phyloP scores from a whole-genome alignment of 2,113 vertebrate genomes.

The Antigone vipio region DNA sequence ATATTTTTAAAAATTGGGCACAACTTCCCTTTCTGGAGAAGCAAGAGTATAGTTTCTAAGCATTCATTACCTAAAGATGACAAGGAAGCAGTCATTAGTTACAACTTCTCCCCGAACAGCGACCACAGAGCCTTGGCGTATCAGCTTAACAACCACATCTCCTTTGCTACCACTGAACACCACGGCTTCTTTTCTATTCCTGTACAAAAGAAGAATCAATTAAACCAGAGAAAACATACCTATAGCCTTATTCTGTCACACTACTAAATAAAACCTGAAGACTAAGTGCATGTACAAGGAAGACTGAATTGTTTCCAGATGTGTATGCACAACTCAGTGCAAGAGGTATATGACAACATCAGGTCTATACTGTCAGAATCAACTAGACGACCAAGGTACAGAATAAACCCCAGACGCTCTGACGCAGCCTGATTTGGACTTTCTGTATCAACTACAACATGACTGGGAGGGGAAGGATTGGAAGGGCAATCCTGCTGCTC shows the following conservation, averaged over 20 bases:
- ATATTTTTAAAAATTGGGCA: neutral
- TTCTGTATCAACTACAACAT: neutral
- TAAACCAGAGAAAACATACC: neutral
- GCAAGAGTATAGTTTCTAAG: neutral
- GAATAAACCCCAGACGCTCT: neutral
- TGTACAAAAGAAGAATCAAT: neutral
- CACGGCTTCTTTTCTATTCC: constrained; percentile 64
- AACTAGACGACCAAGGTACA: neutral
- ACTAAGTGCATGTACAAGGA: neutral
- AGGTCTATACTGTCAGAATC: neutral
- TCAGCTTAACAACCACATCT: constrained; percentile 34
- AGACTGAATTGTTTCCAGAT: neutral
- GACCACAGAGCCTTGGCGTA: constrained; percentile 21
- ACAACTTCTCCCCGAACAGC: constrained; percentile 65
- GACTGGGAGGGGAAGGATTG: neutral
- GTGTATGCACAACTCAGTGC: neutral
- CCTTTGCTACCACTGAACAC: constrained; percentile 60
- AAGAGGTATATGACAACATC: neutral
- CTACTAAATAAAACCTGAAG: neutral
- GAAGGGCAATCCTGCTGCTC: neutral
- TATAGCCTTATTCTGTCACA: neutral
- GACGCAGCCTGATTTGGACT: neutral
- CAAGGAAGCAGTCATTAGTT: constrained; percentile 67
- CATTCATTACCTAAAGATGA: constrained; percentile 69
- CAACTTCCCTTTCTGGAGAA: neutral